Evolutionary conservation across 1,140 invertebrate species (phyloP).

Genomic region (Mamestra configurata): DNA sequence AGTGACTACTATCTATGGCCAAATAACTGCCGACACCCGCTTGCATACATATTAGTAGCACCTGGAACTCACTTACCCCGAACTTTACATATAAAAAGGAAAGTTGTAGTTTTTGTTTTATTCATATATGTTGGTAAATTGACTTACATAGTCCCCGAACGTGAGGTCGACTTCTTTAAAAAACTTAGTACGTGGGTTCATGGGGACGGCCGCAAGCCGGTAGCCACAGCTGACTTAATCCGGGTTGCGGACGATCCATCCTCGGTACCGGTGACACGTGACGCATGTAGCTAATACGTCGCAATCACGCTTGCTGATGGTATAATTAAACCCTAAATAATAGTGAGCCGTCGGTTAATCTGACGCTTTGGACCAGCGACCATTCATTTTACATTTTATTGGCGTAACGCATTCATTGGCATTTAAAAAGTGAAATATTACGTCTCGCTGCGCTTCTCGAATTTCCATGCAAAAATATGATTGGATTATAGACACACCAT

Average conservation of each 20-base stretch:
- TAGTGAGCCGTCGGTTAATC: slow-evolving; percentile 1
- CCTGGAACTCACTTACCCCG: slow-evolving; percentile 15
- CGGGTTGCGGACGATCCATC: slow-evolving; percentile 43
- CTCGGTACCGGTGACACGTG: slow-evolving; percentile 36
- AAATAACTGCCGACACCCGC: slow-evolving; percentile 8
- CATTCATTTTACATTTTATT: not conserved
- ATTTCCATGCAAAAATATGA: not conserved
- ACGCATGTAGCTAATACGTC: slow-evolving; percentile 40
- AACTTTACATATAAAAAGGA: slow-evolving; percentile 40
- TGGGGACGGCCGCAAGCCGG: slow-evolving; percentile 32
- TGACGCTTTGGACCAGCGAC: not conserved
- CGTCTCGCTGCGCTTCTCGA: not conserved
- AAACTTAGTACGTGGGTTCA: slow-evolving; percentile 48
- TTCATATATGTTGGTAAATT: slow-evolving; percentile 40
- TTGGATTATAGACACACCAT: not conserved
- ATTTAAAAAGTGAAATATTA: slow-evolving; percentile 8
- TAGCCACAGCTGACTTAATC: slow-evolving; percentile 48
- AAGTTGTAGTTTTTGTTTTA: slow-evolving; percentile 46
- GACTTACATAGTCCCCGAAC: slow-evolving; percentile 41
- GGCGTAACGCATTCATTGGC: not conserved
- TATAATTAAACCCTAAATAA: slow-evolving; percentile 38
- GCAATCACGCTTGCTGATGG: slow-evolving; percentile 28
- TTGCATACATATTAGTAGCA: slow-evolving; percentile 33
- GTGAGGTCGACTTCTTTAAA: slow-evolving; percentile 47
- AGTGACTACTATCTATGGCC: slow-evolving; percentile 21